Evolutionary conservation across 2,797 vertebrate species (phyloP).

Genomic region (Syncerus caffer): DNA sequence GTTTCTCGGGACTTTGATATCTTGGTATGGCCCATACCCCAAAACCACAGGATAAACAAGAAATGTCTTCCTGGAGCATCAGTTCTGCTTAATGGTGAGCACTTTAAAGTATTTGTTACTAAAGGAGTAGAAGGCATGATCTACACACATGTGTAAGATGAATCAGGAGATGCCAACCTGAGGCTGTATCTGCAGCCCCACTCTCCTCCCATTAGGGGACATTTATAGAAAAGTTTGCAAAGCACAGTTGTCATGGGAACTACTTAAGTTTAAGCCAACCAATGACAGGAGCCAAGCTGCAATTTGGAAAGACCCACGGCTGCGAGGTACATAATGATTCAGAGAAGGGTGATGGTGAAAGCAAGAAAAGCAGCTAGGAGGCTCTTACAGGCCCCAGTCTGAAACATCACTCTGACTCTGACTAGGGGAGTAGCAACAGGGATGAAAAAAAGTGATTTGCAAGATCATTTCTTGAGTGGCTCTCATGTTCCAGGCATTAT

Average conservation of each 20-base stretch:
- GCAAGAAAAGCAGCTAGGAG: background rate
- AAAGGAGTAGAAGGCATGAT: background rate
- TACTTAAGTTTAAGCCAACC: background rate
- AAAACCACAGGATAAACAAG: slow-evolving; percentile 33
- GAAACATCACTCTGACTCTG: background rate
- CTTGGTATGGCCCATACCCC: background rate
- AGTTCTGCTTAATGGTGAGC: slow-evolving; percentile 1
- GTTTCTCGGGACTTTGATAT: slow-evolving; percentile 38
- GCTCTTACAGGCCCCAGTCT: accelerated
- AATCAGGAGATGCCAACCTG: background rate
- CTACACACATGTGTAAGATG: background rate
- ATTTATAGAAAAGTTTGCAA: background rate
- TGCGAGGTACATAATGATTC: background rate
- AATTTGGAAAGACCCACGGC: background rate
- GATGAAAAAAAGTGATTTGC: background rate
- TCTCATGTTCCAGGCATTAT: background rate
- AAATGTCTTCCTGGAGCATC: background rate
- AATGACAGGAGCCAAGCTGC: background rate
- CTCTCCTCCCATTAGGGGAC: background rate
- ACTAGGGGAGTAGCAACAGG: background rate
- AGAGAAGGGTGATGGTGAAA: background rate
- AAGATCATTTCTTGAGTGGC: background rate
- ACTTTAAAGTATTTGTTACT: slow-evolving; percentile 47
- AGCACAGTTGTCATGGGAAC: background rate
- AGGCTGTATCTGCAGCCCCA: background rate